A percentile compares a stretch with the other conserved stretches of the same genome.
Conservation (phyloP, 2,797 vertebrate genomes). For the Sciurus carolinensis region DNA sequence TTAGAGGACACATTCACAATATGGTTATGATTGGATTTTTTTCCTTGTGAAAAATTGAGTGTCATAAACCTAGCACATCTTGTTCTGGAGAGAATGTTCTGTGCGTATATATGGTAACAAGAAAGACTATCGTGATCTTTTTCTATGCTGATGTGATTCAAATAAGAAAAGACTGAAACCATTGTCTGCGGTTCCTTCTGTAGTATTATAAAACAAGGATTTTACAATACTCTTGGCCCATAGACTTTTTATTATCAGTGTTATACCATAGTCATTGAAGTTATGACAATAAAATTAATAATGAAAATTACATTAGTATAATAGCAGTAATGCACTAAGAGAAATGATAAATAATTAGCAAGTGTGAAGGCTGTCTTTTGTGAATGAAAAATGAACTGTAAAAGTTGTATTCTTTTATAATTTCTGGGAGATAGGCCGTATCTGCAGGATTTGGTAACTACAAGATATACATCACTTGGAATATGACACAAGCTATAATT, state of each 20-base stretch:
- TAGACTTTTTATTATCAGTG: neutral
- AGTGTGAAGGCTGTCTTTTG: neutral
- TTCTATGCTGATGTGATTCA: neutral
- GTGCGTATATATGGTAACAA: neutral
- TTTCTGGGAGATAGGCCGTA: neutral
- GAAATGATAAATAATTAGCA: neutral
- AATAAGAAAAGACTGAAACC: neutral
- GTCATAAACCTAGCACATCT: neutral
- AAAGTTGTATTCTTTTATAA: neutral
- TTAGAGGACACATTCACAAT: slow-evolving; percentile 3
- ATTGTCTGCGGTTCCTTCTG: neutral
- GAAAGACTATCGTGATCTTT: neutral
- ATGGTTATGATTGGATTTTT: neutral
- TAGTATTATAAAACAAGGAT: neutral
- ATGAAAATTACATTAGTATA: slow-evolving; percentile 13
- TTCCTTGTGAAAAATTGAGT: slow-evolving; percentile 50
- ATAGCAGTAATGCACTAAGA: neutral
- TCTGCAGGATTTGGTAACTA: neutral
- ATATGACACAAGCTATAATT: neutral
- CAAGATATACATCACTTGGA: slow-evolving; percentile 1
- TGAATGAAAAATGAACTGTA: neutral
- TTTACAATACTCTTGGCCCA: neutral
- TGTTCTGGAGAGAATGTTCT: neutral
- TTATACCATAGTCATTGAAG: neutral
- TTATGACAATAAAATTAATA: neutral